Conservation (phyloP, 2,888 invertebrate species). For the Pristionchus fissidentatus region DNA sequence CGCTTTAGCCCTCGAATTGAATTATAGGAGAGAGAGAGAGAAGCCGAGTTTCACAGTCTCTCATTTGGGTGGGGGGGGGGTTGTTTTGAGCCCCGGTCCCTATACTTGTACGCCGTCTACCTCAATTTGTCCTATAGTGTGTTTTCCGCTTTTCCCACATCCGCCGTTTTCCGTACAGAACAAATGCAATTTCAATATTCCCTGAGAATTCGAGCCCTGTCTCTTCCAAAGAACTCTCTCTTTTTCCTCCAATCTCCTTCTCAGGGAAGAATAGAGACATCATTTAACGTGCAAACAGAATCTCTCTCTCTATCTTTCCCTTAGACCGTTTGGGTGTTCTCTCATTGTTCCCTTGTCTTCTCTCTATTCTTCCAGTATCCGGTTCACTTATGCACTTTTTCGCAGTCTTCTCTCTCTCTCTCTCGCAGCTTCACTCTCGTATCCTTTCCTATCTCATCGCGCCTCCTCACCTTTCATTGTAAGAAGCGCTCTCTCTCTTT, state of each 20-base stretch:
- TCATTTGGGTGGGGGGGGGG: too few relatives aligned
- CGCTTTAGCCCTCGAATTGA: neutral
- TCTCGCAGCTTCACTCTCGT: neutral
- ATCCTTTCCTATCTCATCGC: too few relatives aligned
- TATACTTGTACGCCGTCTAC: neutral
- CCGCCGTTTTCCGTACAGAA: neutral
- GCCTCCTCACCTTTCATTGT: slow-evolving; percentile 22
- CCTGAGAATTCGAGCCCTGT: neutral
- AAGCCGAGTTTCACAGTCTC: too few relatives aligned
- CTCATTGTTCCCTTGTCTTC: neutral
- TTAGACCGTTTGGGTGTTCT: neutral
- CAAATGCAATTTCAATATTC: neutral
- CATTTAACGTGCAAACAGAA: too few relatives aligned
- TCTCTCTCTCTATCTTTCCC: too few relatives aligned
- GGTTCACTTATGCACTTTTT: slow-evolving; percentile 42
- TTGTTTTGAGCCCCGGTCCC: neutral
- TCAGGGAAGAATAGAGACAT: neutral
- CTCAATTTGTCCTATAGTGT: neutral
- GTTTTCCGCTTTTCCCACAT: neutral
- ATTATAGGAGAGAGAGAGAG: neutral
- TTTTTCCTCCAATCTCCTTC: neutral
- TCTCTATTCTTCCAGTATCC: slow-evolving; percentile 6
- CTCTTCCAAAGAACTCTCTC: neutral
- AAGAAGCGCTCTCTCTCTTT: neutral
- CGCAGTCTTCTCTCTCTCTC: neutral